Evolutionary conservation across 2,888 invertebrate genomes (phyloP), one percentile per base, ranked within the genome.

Genomic region (Hirtodrosophila cameraria): DNA sequence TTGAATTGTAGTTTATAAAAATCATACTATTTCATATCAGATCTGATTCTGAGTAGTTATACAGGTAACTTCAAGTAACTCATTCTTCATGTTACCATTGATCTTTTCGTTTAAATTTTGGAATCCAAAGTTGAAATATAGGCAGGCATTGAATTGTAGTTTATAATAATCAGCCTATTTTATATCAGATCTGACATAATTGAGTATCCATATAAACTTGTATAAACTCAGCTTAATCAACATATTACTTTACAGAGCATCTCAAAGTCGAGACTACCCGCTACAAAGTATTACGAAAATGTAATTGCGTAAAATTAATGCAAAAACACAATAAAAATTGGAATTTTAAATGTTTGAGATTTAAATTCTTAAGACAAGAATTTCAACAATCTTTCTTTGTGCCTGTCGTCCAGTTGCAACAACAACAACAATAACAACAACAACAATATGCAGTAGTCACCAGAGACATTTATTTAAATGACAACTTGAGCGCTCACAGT

Each of bases 401-500:
- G 50, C 33, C 15, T 42, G 9, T 12, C 15, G 27, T 49, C 11
- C 42, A 60, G 28, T 18, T 25, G 4, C 33, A 43, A 36, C 23
- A 31, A 52, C 46, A 64, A 31, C 16, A 27, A 27, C 6, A 45
- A 27, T 11, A 50, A 33, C 9, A 45, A 27, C n/a, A 63, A 15
- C 7, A 48, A 30, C n/a, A 42, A 20, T 15, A 31, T 28, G 53
- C 41, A 42, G 11, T 46, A 25, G 6, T 45, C 35, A 43, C 18
- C 52, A 52, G 52, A 33, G 59, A 15, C 62, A 83, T 83, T 86
- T 83, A 74, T 83, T 79, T 79, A 82, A 79, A 75, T 82, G 82
- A 82, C 79, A 85, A 82, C 75, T n/a, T 85, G 82, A 66, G 65
- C 75, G 79, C 83, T 68, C 69, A 63, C 76, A 59, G 57, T 46